A percentile compares a stretch with the other conserved stretches of the same genome.
These are phyloP conservation scores for Deroplatys truncata DNA, from an alignment of 2,888 invertebrate species.

Conservation along the genomic window DNA sequence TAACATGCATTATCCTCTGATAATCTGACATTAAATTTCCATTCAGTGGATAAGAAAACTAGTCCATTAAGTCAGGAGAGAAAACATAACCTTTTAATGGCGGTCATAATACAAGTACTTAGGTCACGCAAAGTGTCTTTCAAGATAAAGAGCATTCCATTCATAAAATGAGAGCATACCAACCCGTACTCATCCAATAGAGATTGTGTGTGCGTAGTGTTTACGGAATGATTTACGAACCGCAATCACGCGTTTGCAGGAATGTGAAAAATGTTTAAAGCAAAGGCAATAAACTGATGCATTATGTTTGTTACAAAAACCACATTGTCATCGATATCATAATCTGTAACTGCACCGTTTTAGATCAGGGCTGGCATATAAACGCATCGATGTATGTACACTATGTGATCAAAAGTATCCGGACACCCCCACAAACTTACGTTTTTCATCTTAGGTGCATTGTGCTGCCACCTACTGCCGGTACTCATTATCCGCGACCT, in stretches of 20 bases:
- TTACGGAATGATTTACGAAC: neutral
- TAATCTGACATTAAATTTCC: neutral
- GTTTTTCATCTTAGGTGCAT: no score
- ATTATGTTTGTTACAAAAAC: neutral
- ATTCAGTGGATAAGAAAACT: neutral
- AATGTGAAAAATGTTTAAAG: neutral
- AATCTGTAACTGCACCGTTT: no score
- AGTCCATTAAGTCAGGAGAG: neutral
- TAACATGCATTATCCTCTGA: neutral
- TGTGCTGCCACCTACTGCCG: no score
- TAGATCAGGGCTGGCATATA: no score
- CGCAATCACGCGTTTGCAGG: neutral
- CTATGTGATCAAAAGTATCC: no score
- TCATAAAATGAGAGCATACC: neutral
- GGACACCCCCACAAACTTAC: no score
- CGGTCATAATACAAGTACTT: neutral
- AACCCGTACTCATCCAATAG: no score
- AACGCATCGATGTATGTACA: no score
- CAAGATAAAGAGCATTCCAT: neutral
- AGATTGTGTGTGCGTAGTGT: no score
- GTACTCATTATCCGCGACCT: no score
- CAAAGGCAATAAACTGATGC: neutral
- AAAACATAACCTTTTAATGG: neutral
- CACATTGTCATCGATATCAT: no score
- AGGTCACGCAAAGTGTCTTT: neutral